phyloP scores from a whole-genome alignment of 2,113 vertebrate species.

The Nothocercus julius region DNA sequence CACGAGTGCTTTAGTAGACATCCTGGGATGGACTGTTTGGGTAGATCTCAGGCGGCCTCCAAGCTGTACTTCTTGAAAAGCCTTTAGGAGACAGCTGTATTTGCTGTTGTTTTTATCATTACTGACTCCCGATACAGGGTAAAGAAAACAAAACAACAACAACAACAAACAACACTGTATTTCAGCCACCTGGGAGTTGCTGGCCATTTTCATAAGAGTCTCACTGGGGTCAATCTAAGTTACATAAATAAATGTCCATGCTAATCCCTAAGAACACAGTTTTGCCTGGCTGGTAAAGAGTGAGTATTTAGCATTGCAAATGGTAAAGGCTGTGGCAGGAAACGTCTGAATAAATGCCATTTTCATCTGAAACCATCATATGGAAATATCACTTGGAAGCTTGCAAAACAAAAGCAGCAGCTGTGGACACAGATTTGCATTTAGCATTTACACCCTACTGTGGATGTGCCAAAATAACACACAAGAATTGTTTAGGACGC shows the following conservation, averaged over 20 bases:
- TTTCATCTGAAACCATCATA: not conserved
- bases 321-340: not conserved
- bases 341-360: not conserved
- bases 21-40: not conserved
- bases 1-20: not conserved
- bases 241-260: not conserved
- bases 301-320: not conserved
- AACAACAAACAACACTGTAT: not conserved
- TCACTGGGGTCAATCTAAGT: not conserved
- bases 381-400: not conserved
- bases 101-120: not conserved
- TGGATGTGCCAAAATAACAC: not conserved
- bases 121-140: not conserved
- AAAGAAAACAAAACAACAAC: not conserved
- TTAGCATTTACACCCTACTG: not conserved
- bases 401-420: conserved; percentile 2
- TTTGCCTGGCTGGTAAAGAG: not conserved
- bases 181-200: not conserved
- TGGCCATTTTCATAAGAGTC: not conserved
- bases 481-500: not conserved
- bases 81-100: not conserved
- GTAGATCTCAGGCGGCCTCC: not conserved
- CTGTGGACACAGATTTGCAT: not conserved
- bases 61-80: not conserved
- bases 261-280: not conserved